These are phyloP conservation scores for Hesperia comma DNA, from an alignment of 2,888 invertebrate species.

Conservation along the genomic window DNA sequence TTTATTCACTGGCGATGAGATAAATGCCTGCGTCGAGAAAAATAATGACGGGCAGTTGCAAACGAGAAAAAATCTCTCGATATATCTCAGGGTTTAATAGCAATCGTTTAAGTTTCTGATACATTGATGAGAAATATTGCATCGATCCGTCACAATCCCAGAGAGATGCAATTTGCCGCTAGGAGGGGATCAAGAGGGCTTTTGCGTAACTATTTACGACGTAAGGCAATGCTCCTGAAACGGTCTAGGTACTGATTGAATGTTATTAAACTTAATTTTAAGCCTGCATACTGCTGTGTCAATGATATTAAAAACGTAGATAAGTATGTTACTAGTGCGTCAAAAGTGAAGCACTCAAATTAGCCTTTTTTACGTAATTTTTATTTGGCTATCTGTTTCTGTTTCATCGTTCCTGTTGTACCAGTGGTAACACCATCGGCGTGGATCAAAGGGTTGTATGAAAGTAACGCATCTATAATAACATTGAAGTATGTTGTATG, in stretches of 20 bases:
- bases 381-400: no score
- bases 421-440: no score
- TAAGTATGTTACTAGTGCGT: no score
- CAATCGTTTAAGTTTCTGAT: conserved; percentile 32
- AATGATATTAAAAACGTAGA: no score
- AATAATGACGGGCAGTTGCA: conserved; percentile 34
- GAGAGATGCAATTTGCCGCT: conserved; percentile 28
- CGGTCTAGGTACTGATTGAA: no score
- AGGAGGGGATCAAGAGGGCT: conserved; percentile 4
- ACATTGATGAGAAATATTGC: conserved; percentile 29
- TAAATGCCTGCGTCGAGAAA: conserved; percentile 13
- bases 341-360: no score
- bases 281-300: no score
- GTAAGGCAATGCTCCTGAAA: neutral
- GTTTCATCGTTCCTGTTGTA: no score
- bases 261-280: no score
- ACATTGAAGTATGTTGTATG: no score
- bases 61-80: conserved; percentile 12
- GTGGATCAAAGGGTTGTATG: neutral
- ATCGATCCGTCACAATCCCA: conserved; percentile 1
- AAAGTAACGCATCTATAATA: neutral
- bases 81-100: conserved; percentile 26
- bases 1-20: conserved; percentile 14
- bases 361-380: no score
- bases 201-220: conserved; percentile 10